Percentiles rank a stretch among this genome's conserved stretches.
phyloP scores from a whole-genome alignment of 2,888 invertebrate species.

The Drosophila robusta region DNA sequence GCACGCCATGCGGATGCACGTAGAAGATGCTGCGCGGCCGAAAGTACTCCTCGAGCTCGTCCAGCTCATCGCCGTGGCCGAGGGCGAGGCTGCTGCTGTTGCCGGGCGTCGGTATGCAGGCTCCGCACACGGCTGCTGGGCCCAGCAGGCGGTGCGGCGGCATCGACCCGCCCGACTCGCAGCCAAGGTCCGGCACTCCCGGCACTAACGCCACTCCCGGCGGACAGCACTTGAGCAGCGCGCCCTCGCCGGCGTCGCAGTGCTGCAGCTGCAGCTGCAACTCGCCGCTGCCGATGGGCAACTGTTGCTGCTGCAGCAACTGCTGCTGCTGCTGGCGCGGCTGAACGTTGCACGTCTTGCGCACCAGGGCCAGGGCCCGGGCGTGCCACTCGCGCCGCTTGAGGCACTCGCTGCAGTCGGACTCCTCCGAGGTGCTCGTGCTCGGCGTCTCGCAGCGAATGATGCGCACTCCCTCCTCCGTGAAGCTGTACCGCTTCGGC shows the following conservation, averaged over 20 bases:
- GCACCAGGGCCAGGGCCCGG: conserved; percentile 84
- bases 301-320: conserved; percentile 3
- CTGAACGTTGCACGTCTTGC: conserved; percentile 85
- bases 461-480: conserved; percentile 88
- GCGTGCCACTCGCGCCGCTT: conserved; percentile 85
- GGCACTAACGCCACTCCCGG: conserved; percentile 42
- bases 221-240: conserved; percentile 73
- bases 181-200: conserved; percentile 9
- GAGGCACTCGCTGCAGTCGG: conserved; percentile 85
- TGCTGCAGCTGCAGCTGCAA: conserved; percentile 68
- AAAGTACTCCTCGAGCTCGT: conserved; percentile 88
- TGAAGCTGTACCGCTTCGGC: conserved; percentile 89
- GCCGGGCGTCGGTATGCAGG: conserved; percentile 86
- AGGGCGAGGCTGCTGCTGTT: conserved; percentile 20
- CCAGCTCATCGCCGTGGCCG: conserved; percentile 60
- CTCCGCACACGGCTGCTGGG: conserved; percentile 89
- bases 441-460: conserved; percentile 85
- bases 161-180: conserved; percentile 86
- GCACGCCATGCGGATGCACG: conserved; percentile 89
- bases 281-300: conserved; percentile 56
- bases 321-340: conserved; percentile 55
- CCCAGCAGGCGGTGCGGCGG: conserved; percentile 89
- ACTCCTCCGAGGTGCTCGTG: conserved; percentile 85
- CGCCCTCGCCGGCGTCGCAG: conserved; percentile 73
- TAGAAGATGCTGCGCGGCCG: conserved; percentile 89